Conservation (phyloP, 2,797 vertebrate species). For the Iguana delicatissima region DNA sequence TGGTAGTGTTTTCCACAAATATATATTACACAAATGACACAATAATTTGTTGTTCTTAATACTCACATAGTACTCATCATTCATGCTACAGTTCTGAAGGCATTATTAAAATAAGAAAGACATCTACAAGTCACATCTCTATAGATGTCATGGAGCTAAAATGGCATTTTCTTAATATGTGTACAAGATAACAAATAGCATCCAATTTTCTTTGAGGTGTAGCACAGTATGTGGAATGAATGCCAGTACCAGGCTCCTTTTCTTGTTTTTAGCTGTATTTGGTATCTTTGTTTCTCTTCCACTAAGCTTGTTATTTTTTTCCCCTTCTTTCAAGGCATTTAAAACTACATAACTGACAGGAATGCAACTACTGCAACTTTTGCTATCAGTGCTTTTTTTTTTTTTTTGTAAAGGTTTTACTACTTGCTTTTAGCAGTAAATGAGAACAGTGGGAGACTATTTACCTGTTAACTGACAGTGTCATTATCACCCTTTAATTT, state of each 20-base stretch:
- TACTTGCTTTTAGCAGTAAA: too few relatives aligned
- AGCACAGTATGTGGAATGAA: neutral
- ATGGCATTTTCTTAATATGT: neutral
- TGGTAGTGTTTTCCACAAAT: neutral
- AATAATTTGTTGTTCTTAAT: neutral
- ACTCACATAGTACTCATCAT: neutral
- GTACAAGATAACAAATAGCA: neutral
- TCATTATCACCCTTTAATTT: too few relatives aligned
- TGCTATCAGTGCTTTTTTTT: neutral
- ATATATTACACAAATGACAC: neutral
- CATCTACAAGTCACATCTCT: neutral
- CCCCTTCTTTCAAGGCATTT: neutral
- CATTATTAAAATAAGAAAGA: neutral
- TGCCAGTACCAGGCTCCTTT: too few relatives aligned
- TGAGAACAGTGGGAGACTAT: neutral
- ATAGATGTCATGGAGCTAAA: neutral
- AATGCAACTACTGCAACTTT: neutral
- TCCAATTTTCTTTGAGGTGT: neutral
- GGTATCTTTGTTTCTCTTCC: neutral
- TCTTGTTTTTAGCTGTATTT: neutral
- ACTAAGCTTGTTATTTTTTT: neutral
- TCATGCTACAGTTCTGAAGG: neutral
- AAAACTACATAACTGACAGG: neutral
- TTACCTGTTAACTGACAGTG: neutral
- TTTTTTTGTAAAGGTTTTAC: neutral